These are phyloP conservation scores for Penaeus chinensis DNA, from an alignment of 1,140 invertebrate species.

Conservation along the genomic window DNA sequence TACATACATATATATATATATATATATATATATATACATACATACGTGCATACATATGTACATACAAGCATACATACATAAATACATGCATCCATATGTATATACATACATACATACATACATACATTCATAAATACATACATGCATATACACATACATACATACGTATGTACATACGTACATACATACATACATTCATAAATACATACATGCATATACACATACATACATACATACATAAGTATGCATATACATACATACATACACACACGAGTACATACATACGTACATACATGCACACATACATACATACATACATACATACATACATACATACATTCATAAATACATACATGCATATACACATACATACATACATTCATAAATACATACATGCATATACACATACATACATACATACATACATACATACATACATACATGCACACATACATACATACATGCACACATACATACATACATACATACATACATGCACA, in stretches of 20 bases:
- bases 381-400: constrained; percentile 9
- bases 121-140: neutral
- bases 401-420: neutral
- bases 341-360: constrained; percentile 2
- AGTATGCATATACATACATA: neutral
- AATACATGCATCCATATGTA: neutral
- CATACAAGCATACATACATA: neutral
- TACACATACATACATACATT: constrained; percentile 8
- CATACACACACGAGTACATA: neutral
- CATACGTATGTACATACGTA: neutral
- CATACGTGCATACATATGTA: neutral
- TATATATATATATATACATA: neutral
- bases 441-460: neutral
- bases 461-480: neutral
- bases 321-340: neutral
- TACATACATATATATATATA: constrained; percentile 6
- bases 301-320: constrained; percentile 26
- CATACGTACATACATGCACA: neutral
- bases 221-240: constrained; percentile 2
- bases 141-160: neutral
- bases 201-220: neutral
- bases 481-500: neutral
- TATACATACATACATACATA: constrained; percentile 5
- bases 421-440: neutral
- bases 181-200: neutral